Conservation (phyloP, 2,797 vertebrate genomes). For the Halcyon chelicuti region DNA sequence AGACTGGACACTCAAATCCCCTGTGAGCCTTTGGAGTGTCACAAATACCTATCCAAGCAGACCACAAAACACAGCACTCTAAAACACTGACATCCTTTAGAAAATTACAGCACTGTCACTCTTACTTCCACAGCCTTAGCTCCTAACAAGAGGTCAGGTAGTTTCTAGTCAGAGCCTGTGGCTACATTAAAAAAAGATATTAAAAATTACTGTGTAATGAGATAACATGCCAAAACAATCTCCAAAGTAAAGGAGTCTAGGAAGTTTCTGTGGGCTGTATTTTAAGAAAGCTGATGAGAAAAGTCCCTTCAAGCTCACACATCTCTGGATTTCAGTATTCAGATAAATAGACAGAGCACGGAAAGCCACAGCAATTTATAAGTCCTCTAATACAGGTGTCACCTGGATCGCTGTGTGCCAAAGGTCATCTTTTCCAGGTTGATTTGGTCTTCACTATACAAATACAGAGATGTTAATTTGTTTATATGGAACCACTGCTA, state of each 20-base stretch:
- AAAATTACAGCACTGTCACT: not conserved
- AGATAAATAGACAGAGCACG: not conserved
- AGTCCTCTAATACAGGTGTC: not conserved
- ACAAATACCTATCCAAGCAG: not conserved
- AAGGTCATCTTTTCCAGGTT: not conserved
- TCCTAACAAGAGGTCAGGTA: not conserved
- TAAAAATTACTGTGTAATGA: not conserved
- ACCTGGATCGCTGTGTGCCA: accelerated
- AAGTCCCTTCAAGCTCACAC: not conserved
- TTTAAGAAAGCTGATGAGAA: not conserved
- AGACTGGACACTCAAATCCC: not conserved
- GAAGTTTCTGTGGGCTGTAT: not conserved
- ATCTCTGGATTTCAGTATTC: not conserved
- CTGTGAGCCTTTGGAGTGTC: not conserved
- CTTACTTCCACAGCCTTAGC: not conserved
- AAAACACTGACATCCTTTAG: not conserved
- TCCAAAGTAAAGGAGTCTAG: not conserved
- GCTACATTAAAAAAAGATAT: not conserved
- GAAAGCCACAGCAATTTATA: not conserved
- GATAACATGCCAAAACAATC: not conserved
- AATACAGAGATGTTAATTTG: not conserved
- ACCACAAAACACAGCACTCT: not conserved
- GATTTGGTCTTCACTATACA: not conserved
- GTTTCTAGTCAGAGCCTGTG: not conserved
- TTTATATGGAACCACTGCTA: not conserved